Evolutionary conservation across 2,888 invertebrate genomes (phyloP).

Genomic region (Atrina japonica): DNA sequence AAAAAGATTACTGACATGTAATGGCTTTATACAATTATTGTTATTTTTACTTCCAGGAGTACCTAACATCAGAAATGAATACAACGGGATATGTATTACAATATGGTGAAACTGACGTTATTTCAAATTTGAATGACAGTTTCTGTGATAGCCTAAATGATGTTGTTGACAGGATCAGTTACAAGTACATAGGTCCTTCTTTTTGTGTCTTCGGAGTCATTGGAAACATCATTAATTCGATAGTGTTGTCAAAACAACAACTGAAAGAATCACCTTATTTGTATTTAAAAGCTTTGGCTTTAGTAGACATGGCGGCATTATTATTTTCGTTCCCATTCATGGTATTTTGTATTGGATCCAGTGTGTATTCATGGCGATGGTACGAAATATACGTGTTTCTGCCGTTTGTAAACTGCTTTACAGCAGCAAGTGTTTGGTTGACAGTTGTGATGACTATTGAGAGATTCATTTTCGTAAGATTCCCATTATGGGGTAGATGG

Average conservation of each 20-base stretch:
- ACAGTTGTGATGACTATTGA: constrained; percentile 75
- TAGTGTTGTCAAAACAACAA: constrained; percentile 67
- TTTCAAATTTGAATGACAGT: too few relatives aligned
- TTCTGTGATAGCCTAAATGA: too few relatives aligned
- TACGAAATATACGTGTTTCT: constrained; percentile 68
- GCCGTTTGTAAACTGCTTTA: constrained; percentile 72
- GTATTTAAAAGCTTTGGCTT: constrained; percentile 73
- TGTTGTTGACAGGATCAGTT: constrained; percentile 38
- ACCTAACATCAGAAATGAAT: too few relatives aligned
- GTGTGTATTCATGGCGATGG: constrained; percentile 60
- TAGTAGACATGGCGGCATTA: constrained; percentile 69
- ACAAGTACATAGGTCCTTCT: constrained; percentile 64
- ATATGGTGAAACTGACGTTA: too few relatives aligned
- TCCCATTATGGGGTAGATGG: constrained; percentile 67
- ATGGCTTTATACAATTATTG: too few relatives aligned
- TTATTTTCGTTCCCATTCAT: constrained; percentile 61
- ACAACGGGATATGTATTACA: too few relatives aligned
- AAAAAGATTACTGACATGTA: too few relatives aligned
- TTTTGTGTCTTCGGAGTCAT: constrained; percentile 74
- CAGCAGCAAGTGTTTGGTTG: constrained; percentile 71
- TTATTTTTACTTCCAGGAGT: too few relatives aligned
- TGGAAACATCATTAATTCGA: constrained; percentile 74
- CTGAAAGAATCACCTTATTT: constrained; percentile 75
- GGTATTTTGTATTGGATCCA: constrained; percentile 37
- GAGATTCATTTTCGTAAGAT: constrained; percentile 71